Evolutionary conservation across 2,113 vertebrate species (phyloP), one percentile per base, ranked within the genome.

Genomic region (Misgurnus anguillicaudatus): DNA sequence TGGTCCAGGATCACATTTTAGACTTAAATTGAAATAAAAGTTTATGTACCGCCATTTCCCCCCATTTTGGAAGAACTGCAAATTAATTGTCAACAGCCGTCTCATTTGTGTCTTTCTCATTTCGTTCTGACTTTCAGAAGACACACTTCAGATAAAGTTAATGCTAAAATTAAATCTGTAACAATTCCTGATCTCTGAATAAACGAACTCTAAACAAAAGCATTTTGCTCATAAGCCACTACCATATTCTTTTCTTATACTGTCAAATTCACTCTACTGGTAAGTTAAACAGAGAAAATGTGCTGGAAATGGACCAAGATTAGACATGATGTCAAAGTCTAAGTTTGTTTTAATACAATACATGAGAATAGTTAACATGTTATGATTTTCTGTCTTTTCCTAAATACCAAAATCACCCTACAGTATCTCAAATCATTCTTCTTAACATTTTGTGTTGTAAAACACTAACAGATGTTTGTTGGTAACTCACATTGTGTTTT

Each of bases 401-500:
- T 21, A 39, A 9, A 39, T 69, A 69, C 66, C 21, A 16, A 24
- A 24, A 16, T 19, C 48, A 39, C 1, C 53, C 51, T n/a, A n/a
- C n/a, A n/a, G n/a, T n/a, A n/a, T n/a, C n/a, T n/a, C n/a, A n/a
- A n/a, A 19, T 57, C 19, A 57, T 57, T 57, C 53, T 3, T 57
- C 17, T 71, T 57, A 71, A 36, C 17, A 38, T 58, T 72, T 47
- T 68, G 65, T 68, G 42, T 68, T 41, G 14, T 41, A 55, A 72
- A 38, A 8, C 19, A 17, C 6, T 19, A 72, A 41, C 48, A 57
- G 69, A 72, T 53, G 66, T 69, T 69, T 51, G 21, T 38, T 6
- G 6, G 21, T 38, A 84, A 90, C 91, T 91, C 92, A 99, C 97
- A 93, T 93, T 95, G 93, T 77, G 93, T 93, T 90, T 95, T 94